Evolutionary conservation across 2,888 invertebrate genomes (phyloP), one percentile per base, ranked within the genome.

Genomic region (Napeogenes inachia): DNA sequence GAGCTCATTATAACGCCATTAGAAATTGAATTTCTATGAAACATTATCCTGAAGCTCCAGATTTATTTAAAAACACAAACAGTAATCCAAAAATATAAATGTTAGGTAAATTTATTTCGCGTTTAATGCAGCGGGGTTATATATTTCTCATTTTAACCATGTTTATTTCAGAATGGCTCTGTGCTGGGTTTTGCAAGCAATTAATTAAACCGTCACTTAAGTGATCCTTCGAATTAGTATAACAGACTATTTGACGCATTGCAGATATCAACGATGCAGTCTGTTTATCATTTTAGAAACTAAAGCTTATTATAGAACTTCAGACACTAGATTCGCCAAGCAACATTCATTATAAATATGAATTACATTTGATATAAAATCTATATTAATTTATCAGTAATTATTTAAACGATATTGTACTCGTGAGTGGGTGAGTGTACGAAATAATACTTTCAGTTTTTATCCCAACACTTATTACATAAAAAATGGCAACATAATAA

Each of bases 181-280:
- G 10, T 42, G 54, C 45, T 21, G n/a, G 21, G 47, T 56, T 54
- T 50, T 59, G 66, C 56, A 55, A 64, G 60, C 64, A 64, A 64
- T 68, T 66, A 66, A 64, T 68, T 66, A 60, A 61, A 66, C 62
- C 64, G 61, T 60, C 60, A 65, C 56, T 56, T 61, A 57, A 66
- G 57, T 62, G 58, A 57, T 64, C 62, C 62, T 60, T 30, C 8
- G 64, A 58, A 62, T 66, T 62, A 66, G 60, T 64, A 60, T 57
- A 60, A 62, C 60, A 50, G 54, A 60, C 56, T 56, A 60, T 64
- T 62, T 58, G 66, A 55, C 66, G 64, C 64, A 66, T 45, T 63
- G 61, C 63, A 54, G 63, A 13, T 46, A 57, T 59, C 54, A 46
- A 42, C 56, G 57, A 63, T 60, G 63, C 59, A 54, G 62, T 30